phyloP scores from a whole-genome alignment of 2,888 invertebrate species.

The Trichacis sp. region DNA sequence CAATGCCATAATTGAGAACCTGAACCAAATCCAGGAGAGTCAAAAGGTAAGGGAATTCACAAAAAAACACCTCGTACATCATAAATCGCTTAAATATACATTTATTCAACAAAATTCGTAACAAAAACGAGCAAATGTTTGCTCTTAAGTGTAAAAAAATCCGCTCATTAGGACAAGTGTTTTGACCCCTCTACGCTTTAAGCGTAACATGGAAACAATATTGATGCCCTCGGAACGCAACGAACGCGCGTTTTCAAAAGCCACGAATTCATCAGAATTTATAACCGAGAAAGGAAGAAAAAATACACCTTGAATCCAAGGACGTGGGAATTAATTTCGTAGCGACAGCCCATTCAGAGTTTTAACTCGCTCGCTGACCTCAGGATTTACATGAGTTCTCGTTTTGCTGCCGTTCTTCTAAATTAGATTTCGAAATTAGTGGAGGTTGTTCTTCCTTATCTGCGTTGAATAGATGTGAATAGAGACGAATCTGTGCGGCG shows the following conservation, averaged over 20 bases:
- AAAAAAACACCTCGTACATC: not conserved
- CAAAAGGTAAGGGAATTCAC: constrained; percentile 63
- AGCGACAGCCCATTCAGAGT: not conserved
- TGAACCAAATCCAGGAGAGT: constrained; percentile 54
- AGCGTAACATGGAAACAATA: too few relatives aligned
- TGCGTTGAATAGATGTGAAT: constrained; percentile 3
- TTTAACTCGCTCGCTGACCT: not conserved
- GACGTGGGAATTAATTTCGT: not conserved
- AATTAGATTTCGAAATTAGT: constrained; percentile 5
- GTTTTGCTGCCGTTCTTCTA: not conserved
- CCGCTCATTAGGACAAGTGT: too few relatives aligned
- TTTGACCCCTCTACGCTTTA: too few relatives aligned
- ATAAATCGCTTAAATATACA: not conserved
- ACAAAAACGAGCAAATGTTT: constrained; percentile 1
- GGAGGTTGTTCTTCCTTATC: not conserved
- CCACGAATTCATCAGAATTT: not conserved
- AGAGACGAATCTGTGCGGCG: not conserved
- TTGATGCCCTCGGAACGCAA: not conserved
- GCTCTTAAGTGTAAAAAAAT: not conserved
- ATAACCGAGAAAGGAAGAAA: too few relatives aligned
- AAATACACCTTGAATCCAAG: not conserved
- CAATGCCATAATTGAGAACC: constrained; percentile 50
- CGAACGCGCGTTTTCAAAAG: not conserved
- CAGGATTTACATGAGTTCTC: not conserved
- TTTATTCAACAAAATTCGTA: constrained; percentile 1